These are phyloP conservation scores for Panthera uncia DNA, from an alignment of 2,113 vertebrate genomes.

Conservation along the genomic window DNA sequence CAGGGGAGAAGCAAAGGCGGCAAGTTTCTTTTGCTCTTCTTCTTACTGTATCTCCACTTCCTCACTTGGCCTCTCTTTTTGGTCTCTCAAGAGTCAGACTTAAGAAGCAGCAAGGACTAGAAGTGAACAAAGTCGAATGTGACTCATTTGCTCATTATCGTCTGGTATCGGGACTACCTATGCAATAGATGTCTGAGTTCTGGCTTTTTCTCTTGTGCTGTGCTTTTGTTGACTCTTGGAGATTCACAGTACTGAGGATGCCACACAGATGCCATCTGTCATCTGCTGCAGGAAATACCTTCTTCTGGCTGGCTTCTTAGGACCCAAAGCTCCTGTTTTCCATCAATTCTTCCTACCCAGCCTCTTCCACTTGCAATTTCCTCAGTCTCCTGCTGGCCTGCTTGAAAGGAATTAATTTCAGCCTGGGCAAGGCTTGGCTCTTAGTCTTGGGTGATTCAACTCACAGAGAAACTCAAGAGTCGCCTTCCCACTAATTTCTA, in stretches of 20 bases:
- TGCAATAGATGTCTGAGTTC: neutral
- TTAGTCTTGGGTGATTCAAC: neutral
- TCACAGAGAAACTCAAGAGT: neutral
- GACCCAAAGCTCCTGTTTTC: neutral
- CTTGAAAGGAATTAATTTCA: neutral
- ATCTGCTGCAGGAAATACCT: neutral
- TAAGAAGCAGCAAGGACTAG: neutral
- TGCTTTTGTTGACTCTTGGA: neutral
- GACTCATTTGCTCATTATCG: neutral
- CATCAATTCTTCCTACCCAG: neutral
- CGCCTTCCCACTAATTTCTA: neutral
- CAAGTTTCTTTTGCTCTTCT: neutral
- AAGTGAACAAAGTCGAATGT: neutral
- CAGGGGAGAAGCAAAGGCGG: accelerated
- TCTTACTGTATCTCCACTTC: neutral
- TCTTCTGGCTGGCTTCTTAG: neutral
- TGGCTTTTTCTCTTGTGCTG: neutral
- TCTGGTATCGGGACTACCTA: too few relatives aligned
- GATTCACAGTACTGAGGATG: neutral
- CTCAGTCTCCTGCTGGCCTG: accelerated
- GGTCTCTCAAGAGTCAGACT: neutral
- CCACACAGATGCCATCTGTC: neutral
- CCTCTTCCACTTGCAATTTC: accelerated
- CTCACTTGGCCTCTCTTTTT: neutral
- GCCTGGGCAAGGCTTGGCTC: neutral